phyloP scores from a whole-genome alignment of 2,888 invertebrate species.

The Eupithecia subumbrata region DNA sequence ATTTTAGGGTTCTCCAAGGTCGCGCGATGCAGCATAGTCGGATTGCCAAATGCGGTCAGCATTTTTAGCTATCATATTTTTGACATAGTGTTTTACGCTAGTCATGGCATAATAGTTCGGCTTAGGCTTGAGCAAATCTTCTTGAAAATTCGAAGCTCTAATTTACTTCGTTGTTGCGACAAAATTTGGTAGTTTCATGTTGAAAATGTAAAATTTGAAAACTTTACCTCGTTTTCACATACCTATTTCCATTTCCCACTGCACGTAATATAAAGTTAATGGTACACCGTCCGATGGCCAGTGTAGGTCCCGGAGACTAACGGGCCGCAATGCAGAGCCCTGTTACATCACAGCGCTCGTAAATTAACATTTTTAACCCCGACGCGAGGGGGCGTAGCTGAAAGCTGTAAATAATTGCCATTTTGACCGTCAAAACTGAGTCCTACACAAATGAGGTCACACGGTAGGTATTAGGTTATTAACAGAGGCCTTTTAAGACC shows the following conservation, averaged over 20 bases:
- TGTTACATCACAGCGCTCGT: constrained; percentile 27
- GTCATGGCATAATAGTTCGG: constrained; percentile 1
- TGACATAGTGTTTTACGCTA: constrained; percentile 16
- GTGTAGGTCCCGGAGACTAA: neutral
- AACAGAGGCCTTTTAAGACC: neutral
- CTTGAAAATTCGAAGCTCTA: neutral
- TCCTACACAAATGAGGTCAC: constrained; percentile 10
- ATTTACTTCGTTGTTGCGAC: neutral
- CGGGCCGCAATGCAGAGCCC: constrained; percentile 29
- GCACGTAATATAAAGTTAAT: neutral
- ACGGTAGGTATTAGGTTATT: neutral
- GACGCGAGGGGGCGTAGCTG: constrained; percentile 11
- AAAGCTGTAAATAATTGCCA: constrained; percentile 14
- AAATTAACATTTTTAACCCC: constrained; percentile 27
- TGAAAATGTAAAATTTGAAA: neutral
- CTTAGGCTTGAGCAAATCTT: neutral
- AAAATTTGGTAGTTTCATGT: neutral
- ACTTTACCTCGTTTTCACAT: neutral
- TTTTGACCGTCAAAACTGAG: constrained; percentile 10
- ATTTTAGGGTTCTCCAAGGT: constrained; percentile 39
- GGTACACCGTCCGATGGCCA: constrained; percentile 1
- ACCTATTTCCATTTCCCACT: neutral
- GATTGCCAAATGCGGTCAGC: constrained; percentile 43
- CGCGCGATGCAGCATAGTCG: constrained; percentile 38
- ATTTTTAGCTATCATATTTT: constrained; percentile 30